Percentiles rank a stretch among this genome's conserved stretches.
Conservation (phyloP, 2,888 invertebrate species). For the Meta bourneti region DNA sequence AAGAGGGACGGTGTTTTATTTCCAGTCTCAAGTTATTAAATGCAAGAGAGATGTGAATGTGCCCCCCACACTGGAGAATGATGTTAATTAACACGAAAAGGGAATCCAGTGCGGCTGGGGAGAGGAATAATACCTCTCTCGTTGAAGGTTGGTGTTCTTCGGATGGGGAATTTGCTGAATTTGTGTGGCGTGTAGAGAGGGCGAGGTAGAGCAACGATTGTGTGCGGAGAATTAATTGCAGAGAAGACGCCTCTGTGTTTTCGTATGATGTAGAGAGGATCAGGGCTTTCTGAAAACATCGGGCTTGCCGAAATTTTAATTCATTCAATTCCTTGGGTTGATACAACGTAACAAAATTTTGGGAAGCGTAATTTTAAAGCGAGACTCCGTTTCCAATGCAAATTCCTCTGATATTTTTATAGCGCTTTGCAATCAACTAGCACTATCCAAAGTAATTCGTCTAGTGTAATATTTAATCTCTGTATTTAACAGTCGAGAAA, state of each 20-base stretch:
- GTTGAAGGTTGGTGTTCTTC: neutral
- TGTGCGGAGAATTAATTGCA: conserved; percentile 36
- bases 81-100: conserved; percentile 60
- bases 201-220: conserved; percentile 15
- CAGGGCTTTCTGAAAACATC: no score
- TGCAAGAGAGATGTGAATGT: conserved; percentile 12
- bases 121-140: neutral
- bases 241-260: conserved; percentile 4
- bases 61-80: conserved; percentile 41
- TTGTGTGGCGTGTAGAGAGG: conserved; percentile 14
- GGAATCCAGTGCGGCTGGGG: conserved; percentile 2
- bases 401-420: no score
- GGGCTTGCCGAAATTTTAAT: no score
- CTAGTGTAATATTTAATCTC: no score
- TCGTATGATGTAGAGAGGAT: neutral
- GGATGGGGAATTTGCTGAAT: neutral
- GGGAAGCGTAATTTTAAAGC: no score
- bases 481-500: no score
- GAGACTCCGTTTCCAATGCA: no score
- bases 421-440: no score
- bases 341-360: no score
- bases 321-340: no score
- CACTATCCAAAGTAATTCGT: no score
- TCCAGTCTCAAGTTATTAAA: conserved; percentile 37
- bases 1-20: conserved; percentile 34